Base-by-base conservation (phyloP, 2,113 vertebrate species). In the Phylloscopus whistleri region DNA sequence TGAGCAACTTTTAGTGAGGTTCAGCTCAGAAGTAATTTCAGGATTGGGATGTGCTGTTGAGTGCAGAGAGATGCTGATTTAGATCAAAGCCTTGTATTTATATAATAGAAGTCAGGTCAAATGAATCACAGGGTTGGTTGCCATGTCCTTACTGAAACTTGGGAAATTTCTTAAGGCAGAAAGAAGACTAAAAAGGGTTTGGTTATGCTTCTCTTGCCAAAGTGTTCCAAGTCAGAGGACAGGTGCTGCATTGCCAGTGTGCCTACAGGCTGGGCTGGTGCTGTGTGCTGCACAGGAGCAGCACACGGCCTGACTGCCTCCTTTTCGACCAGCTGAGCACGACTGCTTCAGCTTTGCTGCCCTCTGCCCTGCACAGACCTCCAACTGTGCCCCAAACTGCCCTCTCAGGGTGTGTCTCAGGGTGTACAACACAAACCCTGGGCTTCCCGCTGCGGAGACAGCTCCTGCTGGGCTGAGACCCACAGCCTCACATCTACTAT, bases 191-290 rank as follows among this genome's bases (percentile, higher is more conserved):
- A 30, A 87, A 69, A 73, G 20, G 10, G 15, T 35, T 33, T 76
- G 14, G 3, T 80, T 49, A 24, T 66, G 20, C 20, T 48, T 64
- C 21, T 41, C 7, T 64, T 37, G 12, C 18, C 8, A 1, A 41
- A 75, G 26, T 20, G 24, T 28, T 75, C 62, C 37, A n/a, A 87
- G 55, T 31, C 51, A 70, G 33, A 48, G 37, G 43, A 33, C 17
- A 0, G 0, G 26, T 49, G 33, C 26, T 30, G 26, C 28, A 7
- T 13, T 69, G 17, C 17, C 23, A 1, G 33, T 5, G 9, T 43
- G 21, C 33, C 23, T 15, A 7, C 7, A 12, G 56, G 20, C 35
- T 93, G 73, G 43, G 33, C 43, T 82, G 48, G 23, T 67, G 11
- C 31, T 6, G 1, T 41, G 62, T 15, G 0, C 30, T 49, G 16